A percentile compares a stretch with the other conserved stretches of the same genome.
Evolutionary conservation across 1,140 invertebrate species (phyloP).

Genomic region (Drosophila tani): DNA sequence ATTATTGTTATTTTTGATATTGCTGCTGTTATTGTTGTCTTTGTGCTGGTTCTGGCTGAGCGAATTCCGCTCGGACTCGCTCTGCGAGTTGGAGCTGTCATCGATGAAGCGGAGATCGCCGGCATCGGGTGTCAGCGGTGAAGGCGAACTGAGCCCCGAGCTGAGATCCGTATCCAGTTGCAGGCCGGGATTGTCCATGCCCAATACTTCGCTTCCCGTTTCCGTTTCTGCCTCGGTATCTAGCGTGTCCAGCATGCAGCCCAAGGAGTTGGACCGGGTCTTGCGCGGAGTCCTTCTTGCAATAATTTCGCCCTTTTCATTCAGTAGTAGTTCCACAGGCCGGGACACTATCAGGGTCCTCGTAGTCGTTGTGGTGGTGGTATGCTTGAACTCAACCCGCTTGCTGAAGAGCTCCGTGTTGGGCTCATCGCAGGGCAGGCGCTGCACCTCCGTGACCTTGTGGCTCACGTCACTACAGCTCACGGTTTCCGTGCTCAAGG

Average conservation of each 20-base stretch:
- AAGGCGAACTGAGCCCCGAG: conserved; percentile 55
- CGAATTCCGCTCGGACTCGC: conserved; percentile 74
- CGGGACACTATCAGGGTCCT: conserved; percentile 69
- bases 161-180: conserved; percentile 38
- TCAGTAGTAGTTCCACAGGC: conserved; percentile 74
- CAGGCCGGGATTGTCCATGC: conserved; percentile 42
- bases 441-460: conserved; percentile 53
- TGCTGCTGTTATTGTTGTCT: conserved; percentile 36
- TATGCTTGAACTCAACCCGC: conserved; percentile 59
- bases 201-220: conserved; percentile 1
- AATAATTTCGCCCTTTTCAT: conserved; percentile 74
- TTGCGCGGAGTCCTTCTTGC: conserved; percentile 55
- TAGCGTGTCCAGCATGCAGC: conserved; percentile 68
- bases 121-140: conserved; percentile 55
- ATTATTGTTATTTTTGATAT: conserved; percentile 37
- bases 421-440: conserved; percentile 52
- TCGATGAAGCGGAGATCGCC: conserved; percentile 78
- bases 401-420: conserved; percentile 45
- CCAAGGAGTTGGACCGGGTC: conserved; percentile 74
- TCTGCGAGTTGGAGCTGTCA: conserved; percentile 78
- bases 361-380: conserved; percentile 70
- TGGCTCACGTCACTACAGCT: conserved; percentile 52
- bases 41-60: conserved; percentile 34
- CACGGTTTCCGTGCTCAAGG: conserved; percentile 58
- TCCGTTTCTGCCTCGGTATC: conserved; percentile 14